Evolutionary conservation across 2,113 vertebrate species (phyloP).

Genomic region (Eudorcas thomsonii): DNA sequence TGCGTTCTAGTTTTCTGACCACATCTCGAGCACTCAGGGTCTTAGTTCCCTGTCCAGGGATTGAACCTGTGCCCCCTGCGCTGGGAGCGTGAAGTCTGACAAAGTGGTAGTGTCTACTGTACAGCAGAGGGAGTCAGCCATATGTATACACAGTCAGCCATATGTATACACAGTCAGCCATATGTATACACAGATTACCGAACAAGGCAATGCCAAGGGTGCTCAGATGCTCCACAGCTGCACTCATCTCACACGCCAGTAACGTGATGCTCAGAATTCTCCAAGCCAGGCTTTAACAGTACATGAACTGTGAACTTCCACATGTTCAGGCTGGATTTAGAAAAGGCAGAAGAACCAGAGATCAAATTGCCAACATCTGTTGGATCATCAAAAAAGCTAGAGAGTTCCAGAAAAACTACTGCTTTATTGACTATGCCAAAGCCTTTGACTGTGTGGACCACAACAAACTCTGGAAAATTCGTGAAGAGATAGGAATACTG

Average conservation of each 20-base stretch:
- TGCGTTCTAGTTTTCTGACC: fast-evolving
- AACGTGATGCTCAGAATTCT: background rate
- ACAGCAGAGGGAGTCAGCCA: background rate
- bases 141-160: fast-evolving
- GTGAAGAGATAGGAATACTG: background rate
- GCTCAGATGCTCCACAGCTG: fast-evolving
- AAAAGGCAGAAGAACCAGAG: background rate
- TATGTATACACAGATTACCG: fast-evolving
- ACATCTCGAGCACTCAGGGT: background rate
- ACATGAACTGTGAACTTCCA: background rate
- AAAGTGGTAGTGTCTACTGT: fast-evolving
- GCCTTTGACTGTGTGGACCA: background rate
- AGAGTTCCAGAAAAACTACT: background rate
- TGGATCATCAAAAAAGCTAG: background rate
- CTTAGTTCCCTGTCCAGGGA: background rate
- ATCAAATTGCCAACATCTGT: background rate
- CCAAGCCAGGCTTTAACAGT: background rate
- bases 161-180: fast-evolving
- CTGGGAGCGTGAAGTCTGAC: fast-evolving
- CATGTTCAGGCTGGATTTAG: background rate
- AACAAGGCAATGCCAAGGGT: background rate
- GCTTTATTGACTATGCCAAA: background rate
- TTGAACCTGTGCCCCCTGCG: background rate
- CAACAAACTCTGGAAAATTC: background rate
- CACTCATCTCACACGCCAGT: background rate